Percentiles rank a stretch among this genome's conserved stretches.
Conservation (phyloP, 2,888 invertebrate species). For the Eupithecia pulchellata region DNA sequence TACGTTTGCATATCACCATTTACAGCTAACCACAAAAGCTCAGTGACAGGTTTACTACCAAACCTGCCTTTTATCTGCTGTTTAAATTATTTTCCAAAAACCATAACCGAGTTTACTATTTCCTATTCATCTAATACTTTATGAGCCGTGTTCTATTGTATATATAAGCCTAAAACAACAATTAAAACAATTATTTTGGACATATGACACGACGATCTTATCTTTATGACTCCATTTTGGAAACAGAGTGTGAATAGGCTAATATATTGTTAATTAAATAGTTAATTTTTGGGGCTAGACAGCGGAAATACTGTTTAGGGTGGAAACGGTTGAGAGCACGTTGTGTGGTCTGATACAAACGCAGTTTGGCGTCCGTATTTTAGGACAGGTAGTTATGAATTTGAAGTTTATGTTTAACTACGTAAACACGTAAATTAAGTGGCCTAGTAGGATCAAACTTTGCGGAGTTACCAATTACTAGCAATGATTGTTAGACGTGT, state of each 20-base stretch:
- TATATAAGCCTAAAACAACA: not conserved
- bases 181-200: constrained; percentile 23
- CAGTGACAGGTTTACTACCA: not conserved
- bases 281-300: constrained; percentile 35
- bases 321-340: not conserved
- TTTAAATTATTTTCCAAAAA: constrained; percentile 1
- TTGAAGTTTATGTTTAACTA: not conserved
- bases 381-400: not conserved
- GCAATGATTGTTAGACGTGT: not conserved
- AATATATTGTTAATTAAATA: constrained; percentile 39
- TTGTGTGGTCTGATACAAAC: not conserved
- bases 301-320: constrained; percentile 17
- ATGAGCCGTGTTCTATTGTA: not conserved
- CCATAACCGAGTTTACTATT: not conserved
- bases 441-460: not conserved
- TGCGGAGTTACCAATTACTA: not conserved
- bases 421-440: too few relatives aligned
- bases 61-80: not conserved
- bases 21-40: not conserved
- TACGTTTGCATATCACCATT: not conserved
- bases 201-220: constrained; percentile 26
- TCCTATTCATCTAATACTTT: constrained; percentile 1
- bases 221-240: constrained; percentile 36
- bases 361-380: not conserved
- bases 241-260: constrained; percentile 31